phyloP scores from a whole-genome alignment of 92 coral and sea anemone genomes.

The Galaxea fascicularis region DNA sequence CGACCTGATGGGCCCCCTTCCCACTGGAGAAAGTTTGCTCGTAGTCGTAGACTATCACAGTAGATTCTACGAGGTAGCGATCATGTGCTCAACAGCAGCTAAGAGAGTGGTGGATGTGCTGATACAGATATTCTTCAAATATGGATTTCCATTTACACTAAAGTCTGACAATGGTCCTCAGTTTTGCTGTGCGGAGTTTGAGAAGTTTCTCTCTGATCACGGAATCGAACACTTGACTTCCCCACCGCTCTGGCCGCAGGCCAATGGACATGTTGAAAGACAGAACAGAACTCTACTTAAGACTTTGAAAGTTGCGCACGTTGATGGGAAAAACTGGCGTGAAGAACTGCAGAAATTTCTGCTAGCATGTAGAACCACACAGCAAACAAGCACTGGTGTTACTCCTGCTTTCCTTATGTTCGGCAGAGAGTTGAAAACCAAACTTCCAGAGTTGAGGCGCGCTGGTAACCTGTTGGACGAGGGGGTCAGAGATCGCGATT shows the following conservation, averaged over 20 bases:
- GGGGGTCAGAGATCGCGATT: conserved; percentile 54
- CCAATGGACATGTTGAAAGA: conserved; percentile 46
- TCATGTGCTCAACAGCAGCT: conserved; percentile 55
- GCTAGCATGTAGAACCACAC: conserved; percentile 57
- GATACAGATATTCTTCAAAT: conserved; percentile 15
- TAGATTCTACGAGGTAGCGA: conserved; percentile 44
- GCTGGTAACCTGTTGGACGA: neutral
- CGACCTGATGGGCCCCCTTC: conserved; percentile 52
- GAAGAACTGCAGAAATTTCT: conserved; percentile 30
- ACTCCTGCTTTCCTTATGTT: conserved; percentile 52
- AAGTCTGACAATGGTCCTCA: conserved; percentile 58
- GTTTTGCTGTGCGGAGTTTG: conserved; percentile 35
- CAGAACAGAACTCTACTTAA: conserved; percentile 55
- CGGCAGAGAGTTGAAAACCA: conserved; percentile 60
- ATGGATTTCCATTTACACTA: conserved; percentile 35
- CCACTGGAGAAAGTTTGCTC: conserved; percentile 44
- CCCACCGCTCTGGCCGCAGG: too few species aligned
- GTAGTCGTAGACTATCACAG: conserved; percentile 55
- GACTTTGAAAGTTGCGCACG: conserved; percentile 56
- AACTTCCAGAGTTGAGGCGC: conserved; percentile 51
- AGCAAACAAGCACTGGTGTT: conserved; percentile 57
- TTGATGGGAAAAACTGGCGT: conserved; percentile 48
- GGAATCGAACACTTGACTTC: conserved; percentile 46
- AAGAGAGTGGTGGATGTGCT: conserved; percentile 23
- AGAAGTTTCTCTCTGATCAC: conserved; percentile 28